Evolutionary conservation across 2,113 vertebrate species (phyloP).

Genomic region (Lycaon pictus): DNA sequence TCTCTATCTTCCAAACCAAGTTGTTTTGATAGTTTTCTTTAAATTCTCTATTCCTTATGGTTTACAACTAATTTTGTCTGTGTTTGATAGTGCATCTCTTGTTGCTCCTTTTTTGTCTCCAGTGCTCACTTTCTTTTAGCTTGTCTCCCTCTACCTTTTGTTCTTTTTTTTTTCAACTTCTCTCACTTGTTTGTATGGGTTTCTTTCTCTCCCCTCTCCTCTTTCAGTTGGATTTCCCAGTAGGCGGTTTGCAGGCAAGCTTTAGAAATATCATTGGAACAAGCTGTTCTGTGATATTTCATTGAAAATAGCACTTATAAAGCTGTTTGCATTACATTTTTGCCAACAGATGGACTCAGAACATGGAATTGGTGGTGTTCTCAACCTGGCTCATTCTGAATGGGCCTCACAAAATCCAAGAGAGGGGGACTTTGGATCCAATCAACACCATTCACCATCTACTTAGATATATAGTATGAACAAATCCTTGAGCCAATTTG

Average conservation of each 20-base stretch:
- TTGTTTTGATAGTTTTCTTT: neutral
- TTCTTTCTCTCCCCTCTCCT: constrained; percentile 73
- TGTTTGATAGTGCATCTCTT: neutral
- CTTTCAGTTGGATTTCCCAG: constrained; percentile 83
- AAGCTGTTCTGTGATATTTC: constrained; percentile 88
- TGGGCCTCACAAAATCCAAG: constrained; percentile 76
- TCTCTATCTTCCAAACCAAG: neutral
- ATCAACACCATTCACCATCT: constrained; percentile 75
- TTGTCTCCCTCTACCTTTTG: constrained; percentile 49
- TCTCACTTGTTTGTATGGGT: constrained; percentile 56
- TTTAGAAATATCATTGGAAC: constrained; percentile 87
- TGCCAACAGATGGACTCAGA: constrained; percentile 90
- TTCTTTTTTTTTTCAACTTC: constrained; percentile 2
- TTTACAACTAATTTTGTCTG: neutral
- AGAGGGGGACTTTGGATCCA: constrained; percentile 74
- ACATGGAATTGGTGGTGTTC: constrained; percentile 84
- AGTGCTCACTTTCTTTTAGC: neutral
- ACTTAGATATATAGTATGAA: constrained; percentile 56
- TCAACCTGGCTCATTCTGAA: constrained; percentile 85
- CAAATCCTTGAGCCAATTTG: constrained; percentile 12
- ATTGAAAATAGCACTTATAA: constrained; percentile 88
- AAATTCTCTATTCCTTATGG: neutral
- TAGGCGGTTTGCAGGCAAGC: constrained; percentile 86
- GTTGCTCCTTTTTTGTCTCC: neutral
- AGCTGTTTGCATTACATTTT: constrained; percentile 85